Conservation (phyloP, 92 coral and sea anemone species). For the Blastomussa wellsi region DNA sequence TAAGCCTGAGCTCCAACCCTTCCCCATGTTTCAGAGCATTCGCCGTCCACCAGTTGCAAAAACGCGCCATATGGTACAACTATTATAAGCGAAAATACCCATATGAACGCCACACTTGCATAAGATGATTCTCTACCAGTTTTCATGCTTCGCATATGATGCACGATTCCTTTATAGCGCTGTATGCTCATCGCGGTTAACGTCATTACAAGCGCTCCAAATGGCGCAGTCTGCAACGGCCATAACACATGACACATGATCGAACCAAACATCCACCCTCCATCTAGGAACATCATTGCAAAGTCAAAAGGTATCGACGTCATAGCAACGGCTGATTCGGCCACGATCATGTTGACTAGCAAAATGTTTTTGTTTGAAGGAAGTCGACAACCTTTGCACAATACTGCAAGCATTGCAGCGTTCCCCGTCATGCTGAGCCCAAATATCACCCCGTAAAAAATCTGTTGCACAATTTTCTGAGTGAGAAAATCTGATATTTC, state of each 20-base stretch:
- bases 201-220: slow-evolving; percentile 74
- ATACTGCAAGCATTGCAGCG: slow-evolving; percentile 65
- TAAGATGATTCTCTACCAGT: slow-evolving; percentile 13
- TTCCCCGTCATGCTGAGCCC: slow-evolving; percentile 68
- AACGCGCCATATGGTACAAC: slow-evolving; percentile 68
- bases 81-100: slow-evolving; percentile 56
- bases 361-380: slow-evolving; percentile 59
- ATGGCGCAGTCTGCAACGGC: slow-evolving; percentile 77
- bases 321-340: slow-evolving; percentile 69
- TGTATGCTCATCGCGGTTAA: slow-evolving; percentile 69
- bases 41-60: slow-evolving; percentile 48
- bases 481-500: background rate
- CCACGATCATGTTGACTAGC: slow-evolving; percentile 72
- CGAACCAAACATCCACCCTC: slow-evolving; percentile 70
- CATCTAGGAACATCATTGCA: slow-evolving; percentile 34
- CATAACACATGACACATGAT: slow-evolving; percentile 70
- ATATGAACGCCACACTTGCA: slow-evolving; percentile 42
- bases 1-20: slow-evolving; percentile 31
- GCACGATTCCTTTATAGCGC: slow-evolving; percentile 69
- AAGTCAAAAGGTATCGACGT: slow-evolving; percentile 77
- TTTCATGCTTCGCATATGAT: slow-evolving; percentile 31
- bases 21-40: slow-evolving; percentile 77
- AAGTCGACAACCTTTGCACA: slow-evolving; percentile 57
- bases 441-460: slow-evolving; percentile 56
- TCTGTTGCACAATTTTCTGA: slow-evolving; percentile 20